These are phyloP conservation scores for Apocheima hispidaria DNA, from an alignment of 2,888 invertebrate genomes.

Conservation along the genomic window DNA sequence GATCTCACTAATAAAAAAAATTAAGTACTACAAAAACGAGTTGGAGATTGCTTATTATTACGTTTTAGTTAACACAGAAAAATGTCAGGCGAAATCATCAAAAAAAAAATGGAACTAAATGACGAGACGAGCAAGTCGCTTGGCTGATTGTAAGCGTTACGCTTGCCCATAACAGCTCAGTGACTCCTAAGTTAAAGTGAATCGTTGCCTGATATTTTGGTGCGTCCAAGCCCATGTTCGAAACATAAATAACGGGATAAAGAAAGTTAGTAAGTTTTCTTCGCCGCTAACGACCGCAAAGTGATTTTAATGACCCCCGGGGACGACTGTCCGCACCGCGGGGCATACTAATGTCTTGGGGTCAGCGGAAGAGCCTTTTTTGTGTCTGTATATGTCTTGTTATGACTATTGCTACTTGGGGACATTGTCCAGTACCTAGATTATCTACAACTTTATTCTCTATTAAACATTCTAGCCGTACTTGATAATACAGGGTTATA, in stretches of 20 bases:
- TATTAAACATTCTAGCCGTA: no score
- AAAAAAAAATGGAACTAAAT: no score
- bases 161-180: no score
- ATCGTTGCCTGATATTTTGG: no score
- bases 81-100: no score
- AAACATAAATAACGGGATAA: slow-evolving; percentile 14
- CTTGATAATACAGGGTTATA: no score
- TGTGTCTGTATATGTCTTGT: background rate
- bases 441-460: no score
- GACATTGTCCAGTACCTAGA: background rate
- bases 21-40: background rate
- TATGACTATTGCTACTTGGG: background rate
- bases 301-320: slow-evolving; percentile 38
- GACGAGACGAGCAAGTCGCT: no score
- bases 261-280: slow-evolving; percentile 13
- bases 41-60: no score
- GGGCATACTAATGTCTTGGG: slow-evolving; percentile 27
- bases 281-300: slow-evolving; percentile 30
- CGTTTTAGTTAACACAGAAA: no score
- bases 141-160: no score
- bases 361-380: slow-evolving; percentile 7
- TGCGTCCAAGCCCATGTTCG: background rate
- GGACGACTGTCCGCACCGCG: background rate
- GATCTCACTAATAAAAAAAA: background rate
- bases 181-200: no score